Conservation (phyloP, 2,113 vertebrate species). For the Menura novaehollandiae region DNA sequence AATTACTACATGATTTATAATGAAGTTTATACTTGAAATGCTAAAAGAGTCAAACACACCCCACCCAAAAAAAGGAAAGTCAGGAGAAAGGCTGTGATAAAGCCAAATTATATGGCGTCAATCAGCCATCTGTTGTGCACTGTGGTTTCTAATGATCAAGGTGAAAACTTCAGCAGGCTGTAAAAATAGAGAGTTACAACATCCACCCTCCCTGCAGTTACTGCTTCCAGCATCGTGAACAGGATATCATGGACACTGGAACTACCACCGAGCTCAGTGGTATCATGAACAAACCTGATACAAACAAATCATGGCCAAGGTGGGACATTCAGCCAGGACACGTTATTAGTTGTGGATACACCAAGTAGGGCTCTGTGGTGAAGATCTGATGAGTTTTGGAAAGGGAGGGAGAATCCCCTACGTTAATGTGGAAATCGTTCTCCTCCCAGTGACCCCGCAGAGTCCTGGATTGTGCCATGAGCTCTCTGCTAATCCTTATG, state of each 20-base stretch:
- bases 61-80: background rate
- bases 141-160: slow-evolving; percentile 12
- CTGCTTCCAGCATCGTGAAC: background rate
- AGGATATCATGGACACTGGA: background rate
- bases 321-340: background rate
- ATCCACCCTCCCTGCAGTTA: background rate
- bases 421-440: background rate
- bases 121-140: slow-evolving; percentile 30
- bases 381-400: background rate
- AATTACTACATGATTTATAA: background rate
- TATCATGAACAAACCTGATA: background rate
- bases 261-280: background rate
- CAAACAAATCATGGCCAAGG: background rate
- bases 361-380: background rate
- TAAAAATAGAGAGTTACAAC: background rate
- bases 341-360: background rate
- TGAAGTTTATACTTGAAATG: background rate
- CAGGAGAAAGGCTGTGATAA: background rate
- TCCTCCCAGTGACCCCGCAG: fast-evolving
- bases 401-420: background rate
- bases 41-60: background rate
- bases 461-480: background rate
- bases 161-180: slow-evolving; percentile 14
- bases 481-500: background rate
- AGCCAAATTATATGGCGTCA: background rate